Base-by-base conservation (phyloP, 2,797 vertebrate genomes). In the Lindbergichthys nudifrons region DNA sequence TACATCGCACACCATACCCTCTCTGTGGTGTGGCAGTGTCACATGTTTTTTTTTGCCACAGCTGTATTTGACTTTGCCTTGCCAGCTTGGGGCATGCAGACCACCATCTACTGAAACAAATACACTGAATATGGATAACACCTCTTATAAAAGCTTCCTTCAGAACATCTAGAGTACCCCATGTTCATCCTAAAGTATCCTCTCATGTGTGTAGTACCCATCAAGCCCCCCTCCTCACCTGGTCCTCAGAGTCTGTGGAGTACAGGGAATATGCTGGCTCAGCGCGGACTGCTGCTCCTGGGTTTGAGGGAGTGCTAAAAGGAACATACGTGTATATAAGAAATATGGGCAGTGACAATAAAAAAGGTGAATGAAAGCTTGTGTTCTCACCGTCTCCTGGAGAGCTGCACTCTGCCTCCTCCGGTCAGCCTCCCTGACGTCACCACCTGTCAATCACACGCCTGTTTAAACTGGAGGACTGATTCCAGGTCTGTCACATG, bases 211-310 rank as follows among this genome's bases (percentile, higher is more conserved):
- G 36, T 56, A 1, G 16, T 2, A 52, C 11, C 6, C 39, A n/a
- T n/a, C 41, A 1, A 15, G 18, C 45, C 51, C 3, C 5, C 3
- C 46, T 26, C 14, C 0, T 47, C 92, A 98, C 97, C 96, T 97
- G 96, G 84, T 95, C 94, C 18, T 96, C 96, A 10, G 95, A 96
- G 74, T 96, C 96, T 14, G 94, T 93, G 32, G 96, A 97, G 93
- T 88, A 94, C 39, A 96, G 68, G 0, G 94, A 96, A 79, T 91
- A 94, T 7, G 92, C 89, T 45, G 94, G 94, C 46, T 95, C 93
- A 18, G 60, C 84, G 77, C 78, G 69, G 45, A 81, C 39, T 3
- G 42, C 23, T 43, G 83, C 90, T 46, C 36, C 78, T 61, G 66
- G 57, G 83, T 88, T 93, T 0, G 56, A 5, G 53, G 51, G 39